Conservation (phyloP, 1,140 invertebrate genomes). For the Brachionus rotundiformis region DNA sequence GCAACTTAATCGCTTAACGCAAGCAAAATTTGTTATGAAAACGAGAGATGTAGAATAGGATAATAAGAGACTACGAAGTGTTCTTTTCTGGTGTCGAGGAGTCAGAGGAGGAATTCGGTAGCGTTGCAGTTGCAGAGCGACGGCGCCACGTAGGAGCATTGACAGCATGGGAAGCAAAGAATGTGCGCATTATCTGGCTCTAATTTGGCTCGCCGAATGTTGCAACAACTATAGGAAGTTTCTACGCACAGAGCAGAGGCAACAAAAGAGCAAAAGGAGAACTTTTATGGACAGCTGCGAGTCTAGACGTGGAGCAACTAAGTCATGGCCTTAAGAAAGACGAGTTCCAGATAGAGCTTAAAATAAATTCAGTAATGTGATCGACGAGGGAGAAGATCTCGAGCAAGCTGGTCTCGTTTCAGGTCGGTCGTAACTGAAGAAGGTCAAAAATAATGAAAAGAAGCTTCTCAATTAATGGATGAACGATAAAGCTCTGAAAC, state of each 20-base stretch:
- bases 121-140: constrained; percentile 2
- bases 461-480: not conserved
- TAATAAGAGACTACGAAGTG: not conserved
- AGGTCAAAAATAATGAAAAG: constrained; percentile 1
- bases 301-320: not conserved
- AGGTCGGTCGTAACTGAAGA: not conserved
- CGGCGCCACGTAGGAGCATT: not conserved
- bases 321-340: not conserved
- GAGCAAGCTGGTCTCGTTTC: not conserved
- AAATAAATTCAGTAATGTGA: not conserved
- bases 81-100: constrained; percentile 23
- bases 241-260: not conserved
- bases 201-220: constrained; percentile 7
- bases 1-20: not conserved
- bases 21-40: not conserved
- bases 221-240: constrained; percentile 12
- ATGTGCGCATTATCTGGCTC: constrained; percentile 13
- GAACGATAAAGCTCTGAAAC: not conserved
- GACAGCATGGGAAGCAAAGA: not conserved
- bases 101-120: not conserved
- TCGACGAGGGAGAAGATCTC: not conserved
- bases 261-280: not conserved
- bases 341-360: not conserved
- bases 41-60: not conserved
- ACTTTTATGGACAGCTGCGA: not conserved